Conservation (phyloP, 2,797 vertebrate species). For the Scleropages formosus region DNA sequence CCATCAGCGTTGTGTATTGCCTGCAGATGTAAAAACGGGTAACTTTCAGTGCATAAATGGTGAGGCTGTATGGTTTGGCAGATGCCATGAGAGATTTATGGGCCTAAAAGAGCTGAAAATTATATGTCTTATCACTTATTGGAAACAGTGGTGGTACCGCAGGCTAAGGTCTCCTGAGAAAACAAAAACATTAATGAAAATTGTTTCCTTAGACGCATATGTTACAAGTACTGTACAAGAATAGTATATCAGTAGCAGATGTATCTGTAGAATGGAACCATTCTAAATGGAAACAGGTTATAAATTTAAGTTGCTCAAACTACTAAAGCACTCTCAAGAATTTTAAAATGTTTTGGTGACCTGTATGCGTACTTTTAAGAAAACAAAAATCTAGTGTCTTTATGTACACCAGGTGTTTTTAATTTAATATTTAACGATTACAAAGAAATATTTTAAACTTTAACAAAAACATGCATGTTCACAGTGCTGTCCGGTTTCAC, state of each 20-base stretch:
- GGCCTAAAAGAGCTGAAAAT: conserved; percentile 36
- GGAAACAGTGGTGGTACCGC: conserved; percentile 54
- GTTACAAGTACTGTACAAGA: conserved; percentile 53
- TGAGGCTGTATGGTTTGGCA: conserved; percentile 26
- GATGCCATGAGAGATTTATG: conserved; percentile 38
- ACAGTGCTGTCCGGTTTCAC: neutral
- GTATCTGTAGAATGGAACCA: conserved; percentile 29
- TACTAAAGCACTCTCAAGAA: too few relatives aligned
- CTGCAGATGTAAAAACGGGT: conserved; percentile 39
- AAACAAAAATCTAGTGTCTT: neutral
- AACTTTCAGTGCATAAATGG: conserved; percentile 39
- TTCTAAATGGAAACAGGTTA: conserved; percentile 3
- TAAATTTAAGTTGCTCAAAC: neutral
- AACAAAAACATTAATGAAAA: conserved; percentile 48
- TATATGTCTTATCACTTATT: conserved; percentile 39
- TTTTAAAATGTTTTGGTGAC: neutral
- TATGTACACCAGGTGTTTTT: conserved; percentile 28
- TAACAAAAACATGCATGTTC: neutral
- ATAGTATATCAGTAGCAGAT: conserved; percentile 63
- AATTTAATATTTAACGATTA: conserved; percentile 50
- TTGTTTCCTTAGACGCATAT: conserved; percentile 54
- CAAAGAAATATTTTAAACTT: neutral
- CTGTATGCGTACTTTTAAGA: neutral
- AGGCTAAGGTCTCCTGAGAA: conserved; percentile 40
- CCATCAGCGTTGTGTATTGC: conserved; percentile 28